Conservation (phyloP, 2,888 invertebrate genomes). For the Leuctra nigra region DNA sequence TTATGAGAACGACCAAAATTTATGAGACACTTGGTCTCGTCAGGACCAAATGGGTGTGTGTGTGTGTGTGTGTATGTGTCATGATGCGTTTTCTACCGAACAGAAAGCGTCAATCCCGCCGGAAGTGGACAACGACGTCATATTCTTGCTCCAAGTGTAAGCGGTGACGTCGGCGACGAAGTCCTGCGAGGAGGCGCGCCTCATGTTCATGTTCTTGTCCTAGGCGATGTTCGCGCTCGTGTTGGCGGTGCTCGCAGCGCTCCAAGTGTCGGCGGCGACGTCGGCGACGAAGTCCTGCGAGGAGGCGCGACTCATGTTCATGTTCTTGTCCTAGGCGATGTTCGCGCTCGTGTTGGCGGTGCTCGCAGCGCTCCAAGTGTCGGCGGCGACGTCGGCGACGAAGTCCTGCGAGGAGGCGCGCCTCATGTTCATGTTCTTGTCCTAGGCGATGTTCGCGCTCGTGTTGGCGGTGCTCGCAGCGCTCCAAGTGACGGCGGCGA, state of each 20-base stretch:
- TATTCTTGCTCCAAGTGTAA: constrained; percentile 16
- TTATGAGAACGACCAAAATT: no score
- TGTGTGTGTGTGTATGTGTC: no score
- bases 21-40: no score
- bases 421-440: constrained; percentile 58
- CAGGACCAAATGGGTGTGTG: no score
- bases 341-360: constrained; percentile 21
- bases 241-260: constrained; percentile 10
- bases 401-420: constrained; percentile 59
- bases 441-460: constrained; percentile 26
- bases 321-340: constrained; percentile 40
- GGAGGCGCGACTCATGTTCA: constrained; percentile 64
- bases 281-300: constrained; percentile 45
- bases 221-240: constrained; percentile 26
- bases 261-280: constrained; percentile 25
- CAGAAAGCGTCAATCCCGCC: no score
- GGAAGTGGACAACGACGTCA: no score
- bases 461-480: constrained; percentile 11
- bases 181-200: constrained; percentile 59
- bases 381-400: constrained; percentile 28
- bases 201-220: constrained; percentile 53
- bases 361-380: constrained; percentile 12
- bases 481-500: constrained; percentile 24
- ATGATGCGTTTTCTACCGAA: no score
- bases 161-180: constrained; percentile 31